phyloP scores from a whole-genome alignment of 1,140 invertebrate species.

The Samia ricini region DNA sequence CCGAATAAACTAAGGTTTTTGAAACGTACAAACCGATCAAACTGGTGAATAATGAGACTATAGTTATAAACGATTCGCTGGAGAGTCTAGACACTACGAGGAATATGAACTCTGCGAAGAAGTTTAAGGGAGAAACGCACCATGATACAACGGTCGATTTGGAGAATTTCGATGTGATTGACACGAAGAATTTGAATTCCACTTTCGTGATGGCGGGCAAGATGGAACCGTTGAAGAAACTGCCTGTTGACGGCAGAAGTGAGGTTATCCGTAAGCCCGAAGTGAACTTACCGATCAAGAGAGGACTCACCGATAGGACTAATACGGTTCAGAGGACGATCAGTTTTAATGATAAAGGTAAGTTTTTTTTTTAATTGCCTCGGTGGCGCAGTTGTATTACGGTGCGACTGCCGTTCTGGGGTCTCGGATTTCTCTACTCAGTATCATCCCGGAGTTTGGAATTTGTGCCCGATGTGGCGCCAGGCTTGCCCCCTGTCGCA shows the following conservation, averaged over 20 bases:
- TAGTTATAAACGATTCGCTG: constrained; percentile 63
- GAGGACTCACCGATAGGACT: constrained; percentile 47
- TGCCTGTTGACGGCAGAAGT: constrained; percentile 24
- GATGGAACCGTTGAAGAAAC: constrained; percentile 41
- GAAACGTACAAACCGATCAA: constrained; percentile 66
- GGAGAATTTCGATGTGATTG: constrained; percentile 45
- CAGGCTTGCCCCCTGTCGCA: too few species aligned
- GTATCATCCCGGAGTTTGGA: too few species aligned
- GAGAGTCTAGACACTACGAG: constrained; percentile 52
- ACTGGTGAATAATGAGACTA: constrained; percentile 59
- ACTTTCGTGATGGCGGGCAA: constrained; percentile 68
- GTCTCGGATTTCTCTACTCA: too few species aligned
- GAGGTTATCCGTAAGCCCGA: constrained; percentile 38
- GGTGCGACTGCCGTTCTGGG: too few species aligned
- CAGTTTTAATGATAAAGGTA: constrained; percentile 59
- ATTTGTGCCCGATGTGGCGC: too few species aligned
- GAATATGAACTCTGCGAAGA: constrained; percentile 56
- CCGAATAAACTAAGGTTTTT: constrained; percentile 26
- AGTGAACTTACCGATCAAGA: constrained; percentile 32
- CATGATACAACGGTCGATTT: constrained; percentile 30
- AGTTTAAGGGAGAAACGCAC: constrained; percentile 49
- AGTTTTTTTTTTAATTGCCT: not conserved
- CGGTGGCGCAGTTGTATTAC: too few species aligned
- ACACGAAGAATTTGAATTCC: constrained; percentile 66
- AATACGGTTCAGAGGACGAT: constrained; percentile 49